Evolutionary conservation across 2,888 invertebrate genomes (phyloP), one percentile per base, ranked within the genome.

Genomic region (Tiliacea aurago): DNA sequence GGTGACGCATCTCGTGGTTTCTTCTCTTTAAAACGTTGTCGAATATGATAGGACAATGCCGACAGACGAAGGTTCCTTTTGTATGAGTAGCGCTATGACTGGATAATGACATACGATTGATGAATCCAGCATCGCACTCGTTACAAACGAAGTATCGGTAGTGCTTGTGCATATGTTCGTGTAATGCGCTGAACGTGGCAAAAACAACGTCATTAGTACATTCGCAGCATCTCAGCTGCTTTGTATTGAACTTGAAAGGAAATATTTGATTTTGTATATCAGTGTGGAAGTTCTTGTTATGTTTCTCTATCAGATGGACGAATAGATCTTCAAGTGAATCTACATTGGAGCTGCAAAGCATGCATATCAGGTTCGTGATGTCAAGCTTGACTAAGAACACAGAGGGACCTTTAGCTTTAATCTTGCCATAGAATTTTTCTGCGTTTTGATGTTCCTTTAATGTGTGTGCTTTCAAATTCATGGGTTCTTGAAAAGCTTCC

Each of bases 31-130:
- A 86, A 1, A 91, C 86, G 0, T 94, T 95, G 18, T 94, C 92
- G 71, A 96, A 96, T 0, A 92, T 87, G 80, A 95, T 93, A 0
- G 91, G 84, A 73, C 96, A 96, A 20, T 85, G 82, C 18, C 84
- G 76, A 74, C 94, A 94, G 1, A 80, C 72, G 72, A 91, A 93
- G 0, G 85, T 71, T 0, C 93, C 92, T 4, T 83, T 84, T 23
- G 90, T 85, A 71, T 94, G 93, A 0, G 84, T 89, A 7, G 86
- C 77, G 0, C 79, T 84, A 66, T 94, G 94, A 7, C 83, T 87
- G 0, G 77, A 70, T 2, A 92, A 70, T 15, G 89, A 18, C 4
- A 81, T 83, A 4, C 87, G 86, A 49, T 89, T 92, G 0, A 93
- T 88, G 64, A 92, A 94, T 0, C 93, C 93, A 0, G 90, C 90